Percentiles rank a stretch among this genome's conserved stretches.
Conservation (phyloP, 2,888 invertebrate species). For the Noctua janthina region DNA sequence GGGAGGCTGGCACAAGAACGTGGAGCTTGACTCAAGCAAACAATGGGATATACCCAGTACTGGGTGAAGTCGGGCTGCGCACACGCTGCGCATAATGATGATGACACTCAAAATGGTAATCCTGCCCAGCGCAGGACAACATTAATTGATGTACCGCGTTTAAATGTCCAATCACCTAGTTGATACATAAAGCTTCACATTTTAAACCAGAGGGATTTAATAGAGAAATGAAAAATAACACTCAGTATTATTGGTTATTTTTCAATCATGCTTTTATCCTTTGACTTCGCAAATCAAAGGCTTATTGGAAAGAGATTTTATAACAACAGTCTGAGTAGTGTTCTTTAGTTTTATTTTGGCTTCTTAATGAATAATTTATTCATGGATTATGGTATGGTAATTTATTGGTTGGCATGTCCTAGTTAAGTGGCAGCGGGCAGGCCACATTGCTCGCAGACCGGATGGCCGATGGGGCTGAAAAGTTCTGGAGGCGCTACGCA, state of each 20-base stretch:
- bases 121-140: background rate
- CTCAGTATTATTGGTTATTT: background rate
- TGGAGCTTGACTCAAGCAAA: background rate
- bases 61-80: background rate
- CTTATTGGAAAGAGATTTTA: background rate
- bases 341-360: background rate
- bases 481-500: too few species aligned
- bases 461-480: too few species aligned
- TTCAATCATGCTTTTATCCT: background rate
- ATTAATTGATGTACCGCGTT: constrained; percentile 20
- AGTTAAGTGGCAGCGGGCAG: background rate
- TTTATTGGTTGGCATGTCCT: background rate
- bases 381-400: background rate
- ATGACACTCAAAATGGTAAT: background rate
- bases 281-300: background rate
- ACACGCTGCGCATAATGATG: background rate
- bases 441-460: too few species aligned
- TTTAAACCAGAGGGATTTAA: background rate
- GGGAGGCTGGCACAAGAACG: background rate
- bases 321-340: background rate
- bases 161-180: constrained; percentile 10
- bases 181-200: background rate
- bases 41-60: background rate
- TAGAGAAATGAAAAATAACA: background rate
- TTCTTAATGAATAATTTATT: constrained; percentile 8